Conservation (phyloP, 2,797 vertebrate genomes). For the Crotalus adamanteus region DNA sequence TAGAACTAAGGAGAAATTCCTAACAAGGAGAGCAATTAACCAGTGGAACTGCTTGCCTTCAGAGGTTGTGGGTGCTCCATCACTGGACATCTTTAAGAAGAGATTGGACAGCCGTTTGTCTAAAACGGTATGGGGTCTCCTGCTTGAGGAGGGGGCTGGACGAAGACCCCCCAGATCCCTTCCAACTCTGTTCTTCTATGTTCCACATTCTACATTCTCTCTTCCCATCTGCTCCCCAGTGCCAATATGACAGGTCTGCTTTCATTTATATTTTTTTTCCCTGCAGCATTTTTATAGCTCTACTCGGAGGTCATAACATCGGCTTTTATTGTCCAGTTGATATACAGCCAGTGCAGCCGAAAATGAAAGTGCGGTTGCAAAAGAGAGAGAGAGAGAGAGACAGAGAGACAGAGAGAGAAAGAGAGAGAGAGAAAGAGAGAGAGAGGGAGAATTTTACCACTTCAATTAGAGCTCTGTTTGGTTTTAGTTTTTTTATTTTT, state of each 20-base stretch:
- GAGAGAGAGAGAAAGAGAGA: too few relatives aligned
- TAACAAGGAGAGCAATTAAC: too few relatives aligned
- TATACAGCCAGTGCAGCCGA: accelerated
- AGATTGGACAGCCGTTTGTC: neutral
- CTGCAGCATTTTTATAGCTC: conserved; percentile 8
- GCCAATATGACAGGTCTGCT: neutral
- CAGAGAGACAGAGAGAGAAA: too few relatives aligned
- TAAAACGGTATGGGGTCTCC: neutral
- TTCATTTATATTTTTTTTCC: conserved; percentile 8
- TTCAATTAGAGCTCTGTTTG: conserved; percentile 11
- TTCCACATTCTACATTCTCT: neutral
- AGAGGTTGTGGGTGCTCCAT: neutral
- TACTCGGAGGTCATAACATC: conserved; percentile 14
- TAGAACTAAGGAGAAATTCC: too few relatives aligned
- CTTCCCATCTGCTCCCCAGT: neutral
- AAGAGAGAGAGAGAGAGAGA: too few relatives aligned
- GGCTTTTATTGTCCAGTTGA: conserved; percentile 31
- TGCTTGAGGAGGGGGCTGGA: neutral
- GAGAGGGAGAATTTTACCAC: neutral
- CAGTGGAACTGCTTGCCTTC: too few relatives aligned
- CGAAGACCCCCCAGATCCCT: neutral
- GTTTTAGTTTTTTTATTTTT: neutral
- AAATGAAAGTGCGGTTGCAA: conserved; percentile 21
- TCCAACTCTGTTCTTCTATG: neutral
- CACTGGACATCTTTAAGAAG: neutral